Base-by-base conservation (phyloP, 2,797 vertebrate genomes). In the Onychomys torridus region DNA sequence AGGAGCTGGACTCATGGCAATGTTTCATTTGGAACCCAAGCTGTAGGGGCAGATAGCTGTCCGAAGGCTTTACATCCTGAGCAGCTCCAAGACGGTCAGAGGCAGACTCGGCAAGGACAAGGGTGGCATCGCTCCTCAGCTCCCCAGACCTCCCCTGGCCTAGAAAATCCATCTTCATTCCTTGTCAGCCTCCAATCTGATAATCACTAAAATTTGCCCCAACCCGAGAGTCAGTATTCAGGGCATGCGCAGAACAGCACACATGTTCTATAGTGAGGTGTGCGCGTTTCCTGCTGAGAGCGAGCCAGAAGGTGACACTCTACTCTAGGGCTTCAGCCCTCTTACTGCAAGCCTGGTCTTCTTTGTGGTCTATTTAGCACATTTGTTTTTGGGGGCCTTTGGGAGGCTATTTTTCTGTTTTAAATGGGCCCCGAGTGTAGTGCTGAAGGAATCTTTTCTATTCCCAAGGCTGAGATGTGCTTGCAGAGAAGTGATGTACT, bases 191-290 rank as follows among this genome's bases (percentile, higher is more conserved):
- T 78, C 10, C 40, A 37, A 73, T 92, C 40, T 92, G 34, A 52
- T 85, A 77, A 93, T 34, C 65, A 23, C 40, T 63, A 40, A 89
- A 43, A 63, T 77, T 13, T 81, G 19, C 29, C 16, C 92, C 34
- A 49, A 52, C 21, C 10, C 32, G 27, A 17, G 40, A 86, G 43
- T 76, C 34, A 4, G 59, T 6, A 13, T 11, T 46, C 29, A 9
- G 27, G 19, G 71, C 55, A 78, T 0, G 25, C 21, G 11, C 25
- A 21, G 63, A 91, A 13, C 29, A 32, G 73, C n/a, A 77, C n/a
- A 77, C n/a, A 17, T 1, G 19, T 27, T 61, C 78, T n/a, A 3
- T 46, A 34, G 0, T 4, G 6, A 11, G 46, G 2, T 0, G 2
- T 34, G 59, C 7, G 1, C 0, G 0, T 40, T 57, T 85, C 71